Percentiles rank a stretch among this genome's conserved stretches.
These are phyloP conservation scores for Monarcha castaneiventris DNA, from an alignment of 2,113 vertebrate species.

Conservation along the genomic window DNA sequence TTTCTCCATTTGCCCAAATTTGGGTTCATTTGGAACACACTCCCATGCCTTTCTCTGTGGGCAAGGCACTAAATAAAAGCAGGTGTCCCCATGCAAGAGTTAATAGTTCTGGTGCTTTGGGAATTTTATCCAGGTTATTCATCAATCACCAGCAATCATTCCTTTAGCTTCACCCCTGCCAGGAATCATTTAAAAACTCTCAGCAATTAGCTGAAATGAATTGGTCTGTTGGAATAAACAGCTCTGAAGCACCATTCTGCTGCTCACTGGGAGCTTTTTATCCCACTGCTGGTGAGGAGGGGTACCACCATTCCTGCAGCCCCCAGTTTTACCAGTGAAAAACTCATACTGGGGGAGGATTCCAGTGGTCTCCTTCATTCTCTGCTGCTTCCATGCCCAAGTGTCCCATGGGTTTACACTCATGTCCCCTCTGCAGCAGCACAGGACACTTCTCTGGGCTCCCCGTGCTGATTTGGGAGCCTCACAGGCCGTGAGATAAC, in stretches of 20 bases:
- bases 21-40: background rate
- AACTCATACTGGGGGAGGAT: background rate
- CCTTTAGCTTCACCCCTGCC: background rate
- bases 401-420: background rate
- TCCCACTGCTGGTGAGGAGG: background rate
- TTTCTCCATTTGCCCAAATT: background rate
- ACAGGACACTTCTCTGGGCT: background rate
- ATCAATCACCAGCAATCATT: slow-evolving; percentile 26
- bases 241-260: background rate
- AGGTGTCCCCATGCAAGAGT: background rate
- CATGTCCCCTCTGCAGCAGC: background rate
- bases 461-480: background rate
- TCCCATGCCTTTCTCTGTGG: background rate
- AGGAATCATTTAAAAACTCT: slow-evolving; percentile 17
- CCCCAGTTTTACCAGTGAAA: background rate
- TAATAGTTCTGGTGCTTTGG: background rate
- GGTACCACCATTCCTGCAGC: background rate
- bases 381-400: background rate
- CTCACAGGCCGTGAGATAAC: background rate
- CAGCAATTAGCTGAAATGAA: background rate
- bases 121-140: slow-evolving; percentile 23
- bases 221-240: background rate
- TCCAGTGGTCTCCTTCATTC: background rate
- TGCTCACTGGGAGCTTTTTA: background rate
- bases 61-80: background rate